Evolutionary conservation across 2,113 vertebrate genomes (phyloP).

Genomic region (Nannobrachium achirus): DNA sequence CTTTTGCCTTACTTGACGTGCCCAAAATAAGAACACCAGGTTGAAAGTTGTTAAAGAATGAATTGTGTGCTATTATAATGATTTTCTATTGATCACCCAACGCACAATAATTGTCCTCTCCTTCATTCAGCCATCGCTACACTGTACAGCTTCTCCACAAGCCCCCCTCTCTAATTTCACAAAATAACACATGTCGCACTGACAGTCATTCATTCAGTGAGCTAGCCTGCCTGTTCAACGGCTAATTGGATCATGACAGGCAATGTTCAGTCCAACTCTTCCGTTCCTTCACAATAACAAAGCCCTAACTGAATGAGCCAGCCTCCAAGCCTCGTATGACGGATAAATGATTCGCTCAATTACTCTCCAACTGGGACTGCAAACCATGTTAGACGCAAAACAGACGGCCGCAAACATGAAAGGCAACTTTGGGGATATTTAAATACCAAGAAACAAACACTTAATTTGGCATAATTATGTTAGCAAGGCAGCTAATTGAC

Average conservation of each 20-base stretch:
- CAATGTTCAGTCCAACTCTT: slow-evolving; percentile 80
- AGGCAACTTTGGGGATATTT: slow-evolving; percentile 81
- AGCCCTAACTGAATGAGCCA: slow-evolving; percentile 81
- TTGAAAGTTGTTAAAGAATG: no score
- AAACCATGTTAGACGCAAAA: slow-evolving; percentile 79
- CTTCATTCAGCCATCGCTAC: not conserved
- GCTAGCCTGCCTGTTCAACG: slow-evolving; percentile 66
- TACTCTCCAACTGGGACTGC: slow-evolving; percentile 75
- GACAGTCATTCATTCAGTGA: slow-evolving; percentile 68
- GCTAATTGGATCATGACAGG: slow-evolving; percentile 78
- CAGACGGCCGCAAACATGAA: slow-evolving; percentile 79
- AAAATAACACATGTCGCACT: slow-evolving; percentile 63
- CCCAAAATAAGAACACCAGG: no score
- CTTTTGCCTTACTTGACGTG: no score
- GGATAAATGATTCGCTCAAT: slow-evolving; percentile 81
- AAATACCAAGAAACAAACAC: slow-evolving; percentile 83
- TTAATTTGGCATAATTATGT: slow-evolving; percentile 75
- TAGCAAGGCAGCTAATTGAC: slow-evolving; percentile 75
- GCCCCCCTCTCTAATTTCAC: slow-evolving; percentile 46
- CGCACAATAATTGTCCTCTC: slow-evolving; percentile 12
- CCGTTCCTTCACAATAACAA: slow-evolving; percentile 84
- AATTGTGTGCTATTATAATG: no score
- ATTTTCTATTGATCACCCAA: no score
- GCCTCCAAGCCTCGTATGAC: slow-evolving; percentile 69
- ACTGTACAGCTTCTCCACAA: slow-evolving; percentile 20